Base-by-base conservation (phyloP, 2,888 invertebrate species). In the Ophion ventricosus region DNA sequence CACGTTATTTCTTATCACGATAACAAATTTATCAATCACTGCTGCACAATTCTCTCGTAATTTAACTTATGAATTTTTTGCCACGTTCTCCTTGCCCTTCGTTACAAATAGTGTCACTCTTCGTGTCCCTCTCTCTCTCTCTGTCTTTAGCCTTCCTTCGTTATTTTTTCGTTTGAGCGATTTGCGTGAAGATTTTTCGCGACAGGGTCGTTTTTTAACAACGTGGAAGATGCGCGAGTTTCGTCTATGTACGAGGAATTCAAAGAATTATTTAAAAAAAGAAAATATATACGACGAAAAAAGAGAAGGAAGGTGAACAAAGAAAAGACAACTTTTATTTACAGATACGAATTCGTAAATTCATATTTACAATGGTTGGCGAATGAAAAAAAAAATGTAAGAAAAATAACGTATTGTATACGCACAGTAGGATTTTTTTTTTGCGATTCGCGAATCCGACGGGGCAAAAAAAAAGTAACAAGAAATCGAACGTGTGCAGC, bases 291-390 rank as follows among this genome's bases (percentile, higher is more conserved):
- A 64, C 26, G 8, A 35, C 5, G n/a, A 64, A 64, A 64, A 11
- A 40, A 66, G 74, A 69, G 54, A 72, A 70, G 54, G 69, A 61
- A 61, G 57, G 66, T 67, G 80, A 80, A 61, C 61, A 29, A 70
- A 63, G 59, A 61, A 61, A 61, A 29, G 61, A 75, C 49, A 79
- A 75, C 67, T 82, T 79, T 79, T 84, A 84, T 84, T 82, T 84
- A 84, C 84, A 84, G 84, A 84, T 82, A 84, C 82, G 84, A 82
- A 79, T 82, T 82, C 56, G 57, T 61, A 72, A 79, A 84, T 82
- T 82, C 82, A 84, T 84, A 84, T 84, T 79, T 84, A 84, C 82
- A 84, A 73, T 67, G 74, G 40, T 61, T 75, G 79, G 11, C 29
- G 49, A 79, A 67, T 57, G 80, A 59, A 56, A 61, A 64, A 56